These are phyloP conservation scores for Hirtodrosophila duncani DNA, from an alignment of 2,888 invertebrate species.

Conservation along the genomic window DNA sequence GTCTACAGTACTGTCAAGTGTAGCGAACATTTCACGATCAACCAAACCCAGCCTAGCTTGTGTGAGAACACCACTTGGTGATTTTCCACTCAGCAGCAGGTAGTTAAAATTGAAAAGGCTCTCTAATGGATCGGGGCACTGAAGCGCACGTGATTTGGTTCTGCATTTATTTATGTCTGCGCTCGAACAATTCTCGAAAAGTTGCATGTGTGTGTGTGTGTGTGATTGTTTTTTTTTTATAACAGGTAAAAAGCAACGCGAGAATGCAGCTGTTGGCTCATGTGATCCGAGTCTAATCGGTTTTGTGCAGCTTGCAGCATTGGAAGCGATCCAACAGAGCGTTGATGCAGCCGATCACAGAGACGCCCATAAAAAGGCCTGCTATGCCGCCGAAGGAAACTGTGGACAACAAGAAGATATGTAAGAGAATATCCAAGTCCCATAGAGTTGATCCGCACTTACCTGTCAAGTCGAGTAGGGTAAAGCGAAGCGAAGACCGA, in stretches of 20 bases:
- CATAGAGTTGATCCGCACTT: neutral
- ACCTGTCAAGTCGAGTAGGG: conserved; percentile 63
- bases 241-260: conserved; percentile 47
- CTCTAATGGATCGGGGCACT: conserved; percentile 8
- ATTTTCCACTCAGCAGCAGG: conserved; percentile 55
- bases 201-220: conserved; percentile 2
- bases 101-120: conserved; percentile 29
- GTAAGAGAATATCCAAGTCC: neutral
- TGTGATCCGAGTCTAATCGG: neutral
- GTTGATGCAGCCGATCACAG: conserved; percentile 55
- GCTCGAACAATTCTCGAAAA: neutral
- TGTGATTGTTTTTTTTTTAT: neutral
- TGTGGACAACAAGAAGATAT: conserved; percentile 10
- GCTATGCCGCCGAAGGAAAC: conserved; percentile 67
- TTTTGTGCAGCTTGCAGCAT: conserved; percentile 22
- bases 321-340: conserved; percentile 40
- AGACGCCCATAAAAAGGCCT: conserved; percentile 62
- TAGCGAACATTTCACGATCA: no score
- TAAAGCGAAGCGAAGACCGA: conserved; percentile 56
- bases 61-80: conserved; percentile 13
- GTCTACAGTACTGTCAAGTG: no score
- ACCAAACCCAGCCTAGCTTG: no score
- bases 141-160: conserved; percentile 13
- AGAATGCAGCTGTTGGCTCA: conserved; percentile 20
- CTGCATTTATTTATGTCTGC: conserved; percentile 26